phyloP scores from a whole-genome alignment of 1,140 invertebrate genomes.

The Acromyrmex heyeri region DNA sequence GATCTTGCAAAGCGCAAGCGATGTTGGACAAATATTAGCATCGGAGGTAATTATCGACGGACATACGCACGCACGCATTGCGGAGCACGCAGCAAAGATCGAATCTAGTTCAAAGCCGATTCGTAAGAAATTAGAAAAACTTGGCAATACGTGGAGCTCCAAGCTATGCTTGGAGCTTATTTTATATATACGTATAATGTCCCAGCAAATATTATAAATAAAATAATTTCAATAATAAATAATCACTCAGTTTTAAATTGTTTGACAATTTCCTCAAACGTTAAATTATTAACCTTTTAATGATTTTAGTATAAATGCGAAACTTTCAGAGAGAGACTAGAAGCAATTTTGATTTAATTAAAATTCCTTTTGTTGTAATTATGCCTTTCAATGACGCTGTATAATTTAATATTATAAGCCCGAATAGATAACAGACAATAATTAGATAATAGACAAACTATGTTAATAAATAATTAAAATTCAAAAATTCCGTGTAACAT shows the following conservation, averaged over 20 bases:
- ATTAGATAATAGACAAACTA: neutral
- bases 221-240: neutral
- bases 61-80: constrained; percentile 26
- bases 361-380: constrained; percentile 17
- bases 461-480: constrained; percentile 1
- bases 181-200: neutral
- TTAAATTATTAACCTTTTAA: neutral
- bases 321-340: neutral
- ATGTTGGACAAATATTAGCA: constrained; percentile 59
- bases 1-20: constrained; percentile 58
- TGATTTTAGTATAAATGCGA: neutral
- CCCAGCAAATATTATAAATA: neutral
- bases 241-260: neutral
- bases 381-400: neutral
- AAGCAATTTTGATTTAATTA: constrained; percentile 5
- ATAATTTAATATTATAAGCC: constrained; percentile 17
- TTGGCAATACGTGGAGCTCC: neutral
- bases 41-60: constrained; percentile 57
- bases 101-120: constrained; percentile 16
- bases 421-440: neutral
- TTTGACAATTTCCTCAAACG: neutral
- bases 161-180: neutral
- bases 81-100: constrained; percentile 17
- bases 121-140: constrained; percentile 14
- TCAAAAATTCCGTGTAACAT: neutral